These are phyloP conservation scores for Mustela lutreola DNA, from an alignment of 2,113 vertebrate genomes.

Conservation along the genomic window DNA sequence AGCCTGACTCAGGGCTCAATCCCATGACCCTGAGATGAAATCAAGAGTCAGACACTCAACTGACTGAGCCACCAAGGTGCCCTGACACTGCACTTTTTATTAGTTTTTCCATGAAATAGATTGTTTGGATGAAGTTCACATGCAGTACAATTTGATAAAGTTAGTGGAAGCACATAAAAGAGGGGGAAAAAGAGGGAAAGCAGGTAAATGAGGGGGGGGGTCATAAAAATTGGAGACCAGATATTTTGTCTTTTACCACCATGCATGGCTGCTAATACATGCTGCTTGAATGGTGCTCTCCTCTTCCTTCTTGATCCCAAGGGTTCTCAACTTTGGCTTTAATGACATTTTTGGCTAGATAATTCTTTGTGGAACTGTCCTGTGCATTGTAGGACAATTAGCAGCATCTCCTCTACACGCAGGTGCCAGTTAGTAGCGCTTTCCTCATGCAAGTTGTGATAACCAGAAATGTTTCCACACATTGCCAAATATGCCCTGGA, in stretches of 20 bases:
- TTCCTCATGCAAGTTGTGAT: not conserved
- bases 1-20: not conserved
- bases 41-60: not conserved
- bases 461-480: not conserved
- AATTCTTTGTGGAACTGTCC: not conserved
- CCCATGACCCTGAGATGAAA: not conserved
- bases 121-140: not conserved
- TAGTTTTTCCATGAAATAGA: not conserved
- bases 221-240: not conserved
- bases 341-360: not conserved
- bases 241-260: not conserved
- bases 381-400: not conserved
- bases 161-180: not conserved
- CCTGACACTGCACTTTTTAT: not conserved
- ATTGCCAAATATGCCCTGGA: not conserved
- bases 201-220: not conserved
- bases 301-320: not conserved
- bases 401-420: not conserved
- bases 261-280: not conserved
- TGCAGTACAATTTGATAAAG: not conserved
- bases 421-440: not conserved
- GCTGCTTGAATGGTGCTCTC: not conserved
- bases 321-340: not conserved
- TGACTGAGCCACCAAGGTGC: not conserved
- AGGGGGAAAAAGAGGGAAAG: fast-evolving